These are phyloP conservation scores for Phrynosoma platyrhinos DNA, from an alignment of 2,113 vertebrate genomes.

Conservation along the genomic window DNA sequence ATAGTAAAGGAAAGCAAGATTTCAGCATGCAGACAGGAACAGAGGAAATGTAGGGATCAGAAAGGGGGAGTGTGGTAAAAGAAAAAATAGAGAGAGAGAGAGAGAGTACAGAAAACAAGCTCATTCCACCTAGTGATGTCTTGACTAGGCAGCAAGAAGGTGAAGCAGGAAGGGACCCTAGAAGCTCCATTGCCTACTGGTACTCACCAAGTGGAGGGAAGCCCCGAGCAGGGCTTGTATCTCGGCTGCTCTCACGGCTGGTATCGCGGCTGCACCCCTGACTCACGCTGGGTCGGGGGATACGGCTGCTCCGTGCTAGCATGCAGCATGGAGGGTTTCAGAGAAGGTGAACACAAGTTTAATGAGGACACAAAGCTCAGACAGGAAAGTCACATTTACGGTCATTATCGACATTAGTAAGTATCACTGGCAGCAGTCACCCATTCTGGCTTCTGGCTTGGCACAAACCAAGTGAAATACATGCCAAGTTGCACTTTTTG, in stretches of 20 bases:
- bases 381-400: slow-evolving; percentile 80
- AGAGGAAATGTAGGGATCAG: slow-evolving; percentile 55
- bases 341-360: slow-evolving; percentile 93
- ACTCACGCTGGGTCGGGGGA: slow-evolving; percentile 99
- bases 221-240: slow-evolving; percentile 98
- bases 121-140: slow-evolving; percentile 72
- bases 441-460: slow-evolving; percentile 45
- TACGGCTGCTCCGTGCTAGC: slow-evolving; percentile 99
- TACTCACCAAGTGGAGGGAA: slow-evolving; percentile 99
- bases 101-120: slow-evolving; percentile 58
- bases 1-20: slow-evolving; percentile 63
- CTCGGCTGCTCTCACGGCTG: slow-evolving; percentile 99
- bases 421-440: slow-evolving; percentile 58
- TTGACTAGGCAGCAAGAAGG: slow-evolving; percentile 61
- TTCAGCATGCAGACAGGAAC: slow-evolving; percentile 78
- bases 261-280: slow-evolving; percentile 99
- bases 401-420: slow-evolving; percentile 75
- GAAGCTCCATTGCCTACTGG: slow-evolving; percentile 72
- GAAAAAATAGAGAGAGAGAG: slow-evolving; percentile 44
- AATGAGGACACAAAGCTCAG: slow-evolving; percentile 88
- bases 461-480: slow-evolving; percentile 54
- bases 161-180: slow-evolving; percentile 63
- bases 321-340: slow-evolving; percentile 95
- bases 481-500: slow-evolving; percentile 45
- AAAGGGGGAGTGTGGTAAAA: slow-evolving; percentile 56